A percentile compares a stretch with the other conserved stretches of the same genome.
Evolutionary conservation across 1,140 invertebrate species (phyloP).

Genomic region (Aporrectodea caliginosa): DNA sequence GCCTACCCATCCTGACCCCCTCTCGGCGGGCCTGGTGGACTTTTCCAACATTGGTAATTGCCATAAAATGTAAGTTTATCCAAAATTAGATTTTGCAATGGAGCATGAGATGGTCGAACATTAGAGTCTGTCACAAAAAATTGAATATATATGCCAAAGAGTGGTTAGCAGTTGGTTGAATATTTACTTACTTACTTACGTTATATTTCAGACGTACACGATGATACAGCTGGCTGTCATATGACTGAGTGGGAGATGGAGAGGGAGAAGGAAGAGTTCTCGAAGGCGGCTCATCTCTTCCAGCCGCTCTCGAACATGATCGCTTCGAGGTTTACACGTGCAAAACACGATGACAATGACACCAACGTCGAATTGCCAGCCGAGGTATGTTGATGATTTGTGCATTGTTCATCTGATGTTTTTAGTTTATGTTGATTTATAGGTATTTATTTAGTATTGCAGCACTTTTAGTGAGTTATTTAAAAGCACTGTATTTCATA

Average conservation of each 20-base stretch:
- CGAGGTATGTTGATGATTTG: constrained; percentile 35
- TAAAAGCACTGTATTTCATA: too few relatives aligned
- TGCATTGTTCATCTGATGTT: constrained; percentile 12
- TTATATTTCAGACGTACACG: constrained; percentile 40
- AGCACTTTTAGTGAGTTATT: too few relatives aligned
- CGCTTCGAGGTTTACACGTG: constrained; percentile 64
- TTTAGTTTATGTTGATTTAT: constrained; percentile 38
- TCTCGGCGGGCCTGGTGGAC: too few relatives aligned
- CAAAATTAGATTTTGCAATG: too few relatives aligned
- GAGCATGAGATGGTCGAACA: too few relatives aligned
- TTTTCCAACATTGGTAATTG: too few relatives aligned
- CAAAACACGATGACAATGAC: constrained; percentile 50
- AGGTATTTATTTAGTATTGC: not conserved
- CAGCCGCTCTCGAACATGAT: constrained; percentile 68
- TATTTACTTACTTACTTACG: not conserved
- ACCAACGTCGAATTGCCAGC: constrained; percentile 44
- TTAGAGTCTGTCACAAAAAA: too few relatives aligned
- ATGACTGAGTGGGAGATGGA: constrained; percentile 80
- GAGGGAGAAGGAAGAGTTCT: constrained; percentile 75
- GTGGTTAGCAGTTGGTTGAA: too few relatives aligned
- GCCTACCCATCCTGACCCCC: too few relatives aligned
- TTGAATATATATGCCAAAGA: too few relatives aligned
- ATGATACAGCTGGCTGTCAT: constrained; percentile 28
- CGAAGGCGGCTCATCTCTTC: constrained; percentile 70
- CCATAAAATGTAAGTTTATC: too few relatives aligned